A percentile compares a stretch with the other conserved stretches of the same genome.
Evolutionary conservation across 2,797 vertebrate species (phyloP).

Genomic region (Sebastes trivittatus): DNA sequence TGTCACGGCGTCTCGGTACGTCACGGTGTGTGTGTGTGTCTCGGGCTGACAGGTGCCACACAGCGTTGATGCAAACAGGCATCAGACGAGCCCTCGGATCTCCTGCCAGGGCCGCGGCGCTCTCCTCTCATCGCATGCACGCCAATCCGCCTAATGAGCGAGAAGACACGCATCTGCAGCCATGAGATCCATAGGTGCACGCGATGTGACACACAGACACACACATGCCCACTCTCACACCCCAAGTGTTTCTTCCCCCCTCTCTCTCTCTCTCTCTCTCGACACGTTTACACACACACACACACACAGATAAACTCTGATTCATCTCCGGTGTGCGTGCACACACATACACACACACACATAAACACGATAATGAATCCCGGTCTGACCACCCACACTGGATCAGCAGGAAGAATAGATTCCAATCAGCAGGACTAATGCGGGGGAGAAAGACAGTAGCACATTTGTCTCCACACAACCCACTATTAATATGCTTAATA

Average conservation of each 20-base stretch:
- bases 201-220: constrained; percentile 33
- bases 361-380: constrained; percentile 49
- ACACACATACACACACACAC: background rate
- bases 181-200: constrained; percentile 45
- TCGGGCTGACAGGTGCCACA: constrained; percentile 77
- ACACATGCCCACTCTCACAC: constrained; percentile 30
- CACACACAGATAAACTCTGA: constrained; percentile 5
- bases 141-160: constrained; percentile 67
- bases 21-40: constrained; percentile 56
- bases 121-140: constrained; percentile 62
- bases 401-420: constrained; percentile 66
- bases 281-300: constrained; percentile 14
- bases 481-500: constrained; percentile 57
- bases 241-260: constrained; percentile 36
- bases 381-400: constrained; percentile 66
- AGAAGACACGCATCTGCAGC: constrained; percentile 45
- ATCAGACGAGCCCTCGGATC: constrained; percentile 85
- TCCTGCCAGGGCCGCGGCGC: constrained; percentile 82
- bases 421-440: constrained; percentile 62
- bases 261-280: constrained; percentile 6
- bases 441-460: constrained; percentile 45
- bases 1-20: constrained; percentile 59
- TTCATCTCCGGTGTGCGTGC: background rate
- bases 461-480: constrained; percentile 49
- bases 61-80: constrained; percentile 85